Evolutionary conservation across 2,888 invertebrate species (phyloP).

Genomic region (Morpho achilles): DNA sequence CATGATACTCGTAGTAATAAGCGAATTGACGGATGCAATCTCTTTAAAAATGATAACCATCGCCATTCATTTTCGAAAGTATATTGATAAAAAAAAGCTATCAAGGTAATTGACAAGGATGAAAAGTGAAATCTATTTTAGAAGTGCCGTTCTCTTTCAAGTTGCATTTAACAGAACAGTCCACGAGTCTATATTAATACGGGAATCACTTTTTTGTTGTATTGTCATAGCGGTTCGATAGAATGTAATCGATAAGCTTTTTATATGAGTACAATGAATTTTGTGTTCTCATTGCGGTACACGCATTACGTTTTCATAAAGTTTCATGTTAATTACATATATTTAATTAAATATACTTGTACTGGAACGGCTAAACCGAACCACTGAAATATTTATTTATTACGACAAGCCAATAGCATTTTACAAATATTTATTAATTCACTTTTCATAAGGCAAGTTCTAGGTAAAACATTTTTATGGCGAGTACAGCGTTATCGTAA

Average conservation of each 20-base stretch:
- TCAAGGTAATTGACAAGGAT: slow-evolving; percentile 59
- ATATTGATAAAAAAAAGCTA: slow-evolving; percentile 6
- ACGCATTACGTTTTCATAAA: no score
- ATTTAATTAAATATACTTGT: no score
- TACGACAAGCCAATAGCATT: no score
- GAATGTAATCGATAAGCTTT: background rate
- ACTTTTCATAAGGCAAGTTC: no score
- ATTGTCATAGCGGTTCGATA: slow-evolving; percentile 4
- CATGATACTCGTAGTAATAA: no score
- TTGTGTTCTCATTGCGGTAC: background rate
- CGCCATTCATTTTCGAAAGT: slow-evolving; percentile 8
- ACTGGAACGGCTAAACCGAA: no score
- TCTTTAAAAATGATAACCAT: slow-evolving; percentile 4
- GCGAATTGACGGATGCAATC: slow-evolving; percentile 2
- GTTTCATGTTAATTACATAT: no score
- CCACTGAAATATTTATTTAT: no score
- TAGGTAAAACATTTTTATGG: no score
- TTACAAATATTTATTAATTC: no score
- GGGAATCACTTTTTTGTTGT: slow-evolving; percentile 38
- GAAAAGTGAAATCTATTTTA: slow-evolving; percentile 67
- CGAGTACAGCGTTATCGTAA: no score
- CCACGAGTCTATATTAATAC: slow-evolving; percentile 26
- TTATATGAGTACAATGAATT: background rate
- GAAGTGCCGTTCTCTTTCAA: slow-evolving; percentile 51
- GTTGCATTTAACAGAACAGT: slow-evolving; percentile 38